Conservation (phyloP, 2,888 invertebrate species). For the Lathronympha strigana region DNA sequence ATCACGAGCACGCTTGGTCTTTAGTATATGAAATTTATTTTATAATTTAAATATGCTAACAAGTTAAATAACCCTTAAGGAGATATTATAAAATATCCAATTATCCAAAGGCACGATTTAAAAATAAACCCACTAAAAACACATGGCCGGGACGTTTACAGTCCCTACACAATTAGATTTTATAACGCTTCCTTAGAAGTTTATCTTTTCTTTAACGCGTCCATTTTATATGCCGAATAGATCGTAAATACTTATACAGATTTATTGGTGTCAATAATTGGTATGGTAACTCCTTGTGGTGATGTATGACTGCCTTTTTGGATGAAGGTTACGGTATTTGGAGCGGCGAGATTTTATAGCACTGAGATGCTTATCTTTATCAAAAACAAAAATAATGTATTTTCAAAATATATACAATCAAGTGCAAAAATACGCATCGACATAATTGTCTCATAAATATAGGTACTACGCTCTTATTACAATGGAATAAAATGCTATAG, state of each 20-base stretch:
- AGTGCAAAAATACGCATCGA: too few species aligned
- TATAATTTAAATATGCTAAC: too few species aligned
- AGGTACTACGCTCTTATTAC: too few species aligned
- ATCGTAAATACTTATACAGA: constrained; percentile 38
- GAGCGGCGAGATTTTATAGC: neutral
- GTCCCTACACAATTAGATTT: constrained; percentile 53
- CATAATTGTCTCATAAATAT: too few species aligned
- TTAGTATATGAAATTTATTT: too few species aligned
- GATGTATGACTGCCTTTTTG: constrained; percentile 17
- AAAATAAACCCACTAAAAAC: constrained; percentile 42
- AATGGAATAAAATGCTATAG: too few species aligned
- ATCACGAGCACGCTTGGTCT: too few species aligned
- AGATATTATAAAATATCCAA: constrained; percentile 5
- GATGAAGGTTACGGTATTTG: constrained; percentile 9
- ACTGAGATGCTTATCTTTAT: neutral
- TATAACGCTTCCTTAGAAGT: constrained; percentile 45
- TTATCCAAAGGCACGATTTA: neutral
- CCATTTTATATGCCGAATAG: constrained; percentile 34
- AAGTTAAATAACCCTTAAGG: neutral
- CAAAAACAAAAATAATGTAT: too few species aligned
- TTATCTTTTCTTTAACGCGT: constrained; percentile 49
- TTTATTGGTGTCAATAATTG: constrained; percentile 37
- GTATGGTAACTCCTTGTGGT: constrained; percentile 20
- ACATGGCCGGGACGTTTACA: constrained; percentile 51
- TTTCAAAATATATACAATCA: too few species aligned